A percentile compares a stretch with the other conserved stretches of the same genome.
Evolutionary conservation across 2,113 vertebrate genomes (phyloP).

Genomic region (Hippocampus barbouri): DNA sequence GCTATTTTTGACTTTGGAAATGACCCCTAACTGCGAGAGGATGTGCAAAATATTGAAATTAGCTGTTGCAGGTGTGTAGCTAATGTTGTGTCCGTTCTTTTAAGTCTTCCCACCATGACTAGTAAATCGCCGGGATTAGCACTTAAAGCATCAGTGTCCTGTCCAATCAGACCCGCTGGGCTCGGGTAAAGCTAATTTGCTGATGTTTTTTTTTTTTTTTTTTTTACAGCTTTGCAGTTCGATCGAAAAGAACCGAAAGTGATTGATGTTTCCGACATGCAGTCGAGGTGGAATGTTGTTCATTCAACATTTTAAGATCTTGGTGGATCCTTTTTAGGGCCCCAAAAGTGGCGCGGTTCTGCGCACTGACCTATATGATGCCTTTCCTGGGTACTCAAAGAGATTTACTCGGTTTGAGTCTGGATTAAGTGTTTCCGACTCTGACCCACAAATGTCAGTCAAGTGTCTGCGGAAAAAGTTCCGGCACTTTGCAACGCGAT

Average conservation of each 20-base stretch:
- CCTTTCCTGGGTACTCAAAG: neutral
- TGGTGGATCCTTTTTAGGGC: neutral
- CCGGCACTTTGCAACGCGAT: neutral
- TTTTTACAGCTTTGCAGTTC: neutral
- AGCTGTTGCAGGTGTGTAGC: neutral
- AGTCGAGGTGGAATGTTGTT: neutral
- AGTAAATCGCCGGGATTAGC: constrained; percentile 67
- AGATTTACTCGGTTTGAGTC: neutral
- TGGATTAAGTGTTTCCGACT: constrained; percentile 5
- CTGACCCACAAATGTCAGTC: constrained; percentile 1
- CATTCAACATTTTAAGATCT: neutral
- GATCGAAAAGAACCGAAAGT: neutral
- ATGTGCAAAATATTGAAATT: neutral
- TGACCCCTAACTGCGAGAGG: neutral
- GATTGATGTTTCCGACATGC: neutral
- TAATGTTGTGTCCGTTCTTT: neutral
- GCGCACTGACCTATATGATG: neutral
- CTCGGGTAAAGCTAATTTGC: neutral
- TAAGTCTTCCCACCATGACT: neutral
- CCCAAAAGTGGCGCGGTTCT: neutral
- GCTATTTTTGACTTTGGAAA: neutral
- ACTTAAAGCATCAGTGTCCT: constrained; percentile 61
- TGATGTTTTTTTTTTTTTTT: neutral
- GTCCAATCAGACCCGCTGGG: constrained; percentile 49
- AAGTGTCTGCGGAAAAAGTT: neutral